These are phyloP conservation scores for Capitulum mitella DNA, from an alignment of 2,888 invertebrate genomes.

Conservation along the genomic window DNA sequence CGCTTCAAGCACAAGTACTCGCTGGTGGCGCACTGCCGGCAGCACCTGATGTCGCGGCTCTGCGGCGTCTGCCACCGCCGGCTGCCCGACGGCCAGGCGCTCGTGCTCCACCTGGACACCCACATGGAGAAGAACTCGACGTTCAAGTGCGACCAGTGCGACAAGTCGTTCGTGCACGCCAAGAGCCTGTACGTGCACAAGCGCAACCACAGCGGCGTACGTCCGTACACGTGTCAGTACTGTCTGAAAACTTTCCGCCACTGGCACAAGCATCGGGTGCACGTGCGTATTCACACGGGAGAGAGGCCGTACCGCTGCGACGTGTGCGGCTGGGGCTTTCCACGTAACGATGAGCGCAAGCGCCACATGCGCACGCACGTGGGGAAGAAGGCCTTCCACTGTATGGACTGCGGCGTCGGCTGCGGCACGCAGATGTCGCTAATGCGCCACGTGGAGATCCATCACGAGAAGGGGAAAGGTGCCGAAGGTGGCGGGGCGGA, in stretches of 20 bases:
- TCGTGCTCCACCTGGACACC: background rate
- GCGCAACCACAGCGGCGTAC: conserved; percentile 36
- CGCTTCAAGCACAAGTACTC: conserved; percentile 23
- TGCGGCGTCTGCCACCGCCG: conserved; percentile 15
- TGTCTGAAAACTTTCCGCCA: conserved; percentile 36
- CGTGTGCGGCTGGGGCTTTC: conserved; percentile 35
- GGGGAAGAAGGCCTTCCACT: conserved; percentile 35
- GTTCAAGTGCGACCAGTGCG: conserved; percentile 35
- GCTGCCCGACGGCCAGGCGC: background rate
- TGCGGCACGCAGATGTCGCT: conserved; percentile 36
- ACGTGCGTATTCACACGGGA: conserved; percentile 35
- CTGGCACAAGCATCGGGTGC: conserved; percentile 36
- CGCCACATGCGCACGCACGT: conserved; percentile 36
- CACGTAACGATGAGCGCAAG: conserved; percentile 35
- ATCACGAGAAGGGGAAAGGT: conserved; percentile 29
- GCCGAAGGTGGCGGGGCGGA: background rate
- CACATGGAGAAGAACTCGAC: conserved; percentile 9
- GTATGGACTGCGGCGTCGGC: conserved; percentile 35
- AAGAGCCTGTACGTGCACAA: conserved; percentile 35
- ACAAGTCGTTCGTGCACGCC: conserved; percentile 34
- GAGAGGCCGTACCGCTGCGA: conserved; percentile 35
- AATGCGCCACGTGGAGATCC: conserved; percentile 34
- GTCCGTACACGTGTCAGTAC: conserved; percentile 35
- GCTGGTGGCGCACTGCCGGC: conserved; percentile 19
- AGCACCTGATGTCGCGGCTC: conserved; percentile 13